Evolutionary conservation across 1,140 invertebrate genomes (phyloP), one percentile per base, ranked within the genome.

Genomic region (Psilanteris sp.): DNA sequence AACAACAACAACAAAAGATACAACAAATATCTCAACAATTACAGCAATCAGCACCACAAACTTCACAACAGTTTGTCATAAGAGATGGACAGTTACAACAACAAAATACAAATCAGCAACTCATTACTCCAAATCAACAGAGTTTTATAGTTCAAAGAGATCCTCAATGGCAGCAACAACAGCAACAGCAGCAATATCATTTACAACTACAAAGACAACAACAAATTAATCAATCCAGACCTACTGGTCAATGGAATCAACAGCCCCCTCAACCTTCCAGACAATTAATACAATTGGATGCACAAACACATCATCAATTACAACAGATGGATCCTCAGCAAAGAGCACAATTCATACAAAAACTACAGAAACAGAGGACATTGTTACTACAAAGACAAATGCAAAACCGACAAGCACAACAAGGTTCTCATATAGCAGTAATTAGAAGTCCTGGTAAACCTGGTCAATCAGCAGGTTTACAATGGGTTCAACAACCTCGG

Each of bases 251-350:
- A 29, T 89, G 87, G 84, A 79, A 82, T 10, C 89, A 89, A 41
- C 90, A 90, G 43, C 85, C 84, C 2, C 83, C 82, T 1, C 85
- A 87, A 34, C 90, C 85, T 1, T 89, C 90, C 10, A 84, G 91
- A 41, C 93, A 94, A 72, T 88, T 92, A 22, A 95, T 94, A 44
- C 94, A 94, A 39, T 84, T 95, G 46, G 94, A 95, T 80, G 93
- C 93, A 3, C 93, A 94, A 67, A 94, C 94, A 2, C 94, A 95
- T 79, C 93, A 94, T n/a, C 93, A 95, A 67, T 83, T 95, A 15
- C 94, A 95, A 78, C 93, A 94, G 50, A 92, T 96, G 91, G 93
- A 94, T 79, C 93, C 93, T 0, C 91, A 93, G 48, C 93, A 95
- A 71, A 89, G 93, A 16, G 92, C 93, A 1, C 90, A 94, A 79